Percentiles rank a stretch among this genome's conserved stretches.
These are phyloP conservation scores for Lasioglossum figueresi DNA, from an alignment of 2,888 invertebrate species.

Conservation along the genomic window DNA sequence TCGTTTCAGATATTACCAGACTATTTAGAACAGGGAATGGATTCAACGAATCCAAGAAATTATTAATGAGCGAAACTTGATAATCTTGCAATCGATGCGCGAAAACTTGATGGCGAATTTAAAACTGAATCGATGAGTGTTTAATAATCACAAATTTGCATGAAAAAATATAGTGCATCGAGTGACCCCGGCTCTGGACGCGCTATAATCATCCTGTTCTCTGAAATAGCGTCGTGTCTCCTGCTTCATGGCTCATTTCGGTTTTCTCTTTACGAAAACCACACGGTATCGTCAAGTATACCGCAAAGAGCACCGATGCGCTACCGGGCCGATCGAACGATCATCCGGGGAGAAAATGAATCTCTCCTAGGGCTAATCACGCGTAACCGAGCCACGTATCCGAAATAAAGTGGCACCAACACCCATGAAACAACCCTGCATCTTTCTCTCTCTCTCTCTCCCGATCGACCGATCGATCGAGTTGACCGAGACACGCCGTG, in stretches of 20 bases:
- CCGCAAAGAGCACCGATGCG: constrained; percentile 15
- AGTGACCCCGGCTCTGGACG: no score
- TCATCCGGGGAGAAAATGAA: constrained; percentile 26
- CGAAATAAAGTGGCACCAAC: constrained; percentile 38
- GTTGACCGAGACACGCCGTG: background rate
- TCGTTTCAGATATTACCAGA: no score
- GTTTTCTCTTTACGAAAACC: constrained; percentile 1
- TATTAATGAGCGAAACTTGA: no score
- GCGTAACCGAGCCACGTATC: constrained; percentile 36
- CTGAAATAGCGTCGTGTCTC: background rate
- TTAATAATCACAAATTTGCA: no score
- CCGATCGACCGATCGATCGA: background rate
- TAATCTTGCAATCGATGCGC: no score
- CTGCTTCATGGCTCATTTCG: constrained; percentile 5
- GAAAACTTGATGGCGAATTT: no score
- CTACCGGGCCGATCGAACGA: constrained; percentile 5
- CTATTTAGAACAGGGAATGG: no score
- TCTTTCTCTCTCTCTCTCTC: background rate
- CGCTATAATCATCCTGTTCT: background rate
- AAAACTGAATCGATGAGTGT: no score
- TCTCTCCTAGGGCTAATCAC: constrained; percentile 20
- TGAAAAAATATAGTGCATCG: no score
- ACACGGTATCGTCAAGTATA: background rate
- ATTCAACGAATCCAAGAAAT: no score
- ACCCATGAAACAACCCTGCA: background rate